phyloP scores from a whole-genome alignment of 2,113 vertebrate species.

The Anoplopoma fimbria region DNA sequence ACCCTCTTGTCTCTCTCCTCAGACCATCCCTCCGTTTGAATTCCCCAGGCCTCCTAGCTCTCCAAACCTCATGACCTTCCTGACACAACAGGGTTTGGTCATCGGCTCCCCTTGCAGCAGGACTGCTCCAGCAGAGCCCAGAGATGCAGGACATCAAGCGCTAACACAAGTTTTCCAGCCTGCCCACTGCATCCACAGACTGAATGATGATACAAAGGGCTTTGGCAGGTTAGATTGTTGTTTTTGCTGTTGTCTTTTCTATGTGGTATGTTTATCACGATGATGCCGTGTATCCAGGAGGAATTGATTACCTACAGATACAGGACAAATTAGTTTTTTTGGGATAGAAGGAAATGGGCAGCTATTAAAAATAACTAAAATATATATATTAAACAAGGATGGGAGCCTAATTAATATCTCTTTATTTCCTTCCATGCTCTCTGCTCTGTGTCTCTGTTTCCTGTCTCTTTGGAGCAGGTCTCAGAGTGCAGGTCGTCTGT shows the following conservation, averaged over 20 bases:
- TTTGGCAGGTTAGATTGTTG: slow-evolving; percentile 84
- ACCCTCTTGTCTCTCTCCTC: not conserved
- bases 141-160: slow-evolving; percentile 82
- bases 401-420: not conserved
- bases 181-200: slow-evolving; percentile 77
- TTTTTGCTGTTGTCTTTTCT: not conserved
- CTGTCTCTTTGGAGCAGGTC: slow-evolving; percentile 82
- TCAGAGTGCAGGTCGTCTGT: slow-evolving; percentile 92
- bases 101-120: slow-evolving; percentile 86
- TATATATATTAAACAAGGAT: not conserved
- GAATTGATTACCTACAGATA: not conserved
- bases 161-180: slow-evolving; percentile 76
- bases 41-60: slow-evolving; percentile 94
- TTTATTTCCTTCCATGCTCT: not conserved
- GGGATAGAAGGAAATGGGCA: not conserved
- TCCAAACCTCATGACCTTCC: slow-evolving; percentile 91
- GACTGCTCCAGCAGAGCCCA: slow-evolving; percentile 88
- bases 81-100: slow-evolving; percentile 91
- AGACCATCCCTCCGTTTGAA: slow-evolving; percentile 91
- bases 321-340: not conserved
- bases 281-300: not conserved
- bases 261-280: not conserved
- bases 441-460: not conserved
- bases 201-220: slow-evolving; percentile 86
- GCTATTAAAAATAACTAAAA: not conserved